Base-by-base conservation (phyloP, 2,888 invertebrate species). In the Coremacera marginata region DNA sequence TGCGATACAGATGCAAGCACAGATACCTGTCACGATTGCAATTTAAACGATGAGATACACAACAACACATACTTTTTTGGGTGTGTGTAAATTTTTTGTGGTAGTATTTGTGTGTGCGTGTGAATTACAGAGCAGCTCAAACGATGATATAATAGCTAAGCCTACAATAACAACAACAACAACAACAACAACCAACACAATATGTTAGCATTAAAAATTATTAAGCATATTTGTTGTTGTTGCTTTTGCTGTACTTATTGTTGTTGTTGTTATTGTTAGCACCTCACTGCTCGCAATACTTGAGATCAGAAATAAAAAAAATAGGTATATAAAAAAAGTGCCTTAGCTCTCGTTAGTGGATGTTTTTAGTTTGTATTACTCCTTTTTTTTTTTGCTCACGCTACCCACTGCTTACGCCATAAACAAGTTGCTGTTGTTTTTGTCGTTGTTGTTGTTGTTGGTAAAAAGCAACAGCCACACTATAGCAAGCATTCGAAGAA, bases 221-320 rank as follows among this genome's bases (percentile, higher is more conserved):
- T 65, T 34, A 57, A 22, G 73, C 55, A 68, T 60, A 34, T 55
- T 31, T 71, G 25, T 77, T 16, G 65, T 72, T 62, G 71, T 68
- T 77, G 73, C n/a, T n/a, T n/a, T n/a, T n/a, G n/a, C n/a, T n/a
- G n/a, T n/a, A n/a, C n/a, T n/a, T n/a, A n/a, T 78, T 78, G 73
- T 72, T 78, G 62, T 73, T 37, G 16, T 62, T 78, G 71, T 37
- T 67, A 76, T 77, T 19, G 67, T 22, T 55, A 2, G 55, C 55
- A 19, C n/a, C 19, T 19, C 55, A 8, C 55, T 19, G n/a, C n/a
- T 19, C 7, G 11, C 55, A 22, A 19, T 19, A 22, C 22, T 22
- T 55, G 7, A 19, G 25, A 11, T 60, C 7, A 60, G 25, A 60
- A 11, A 14, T 14, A 22, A 55, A 22, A 25, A n/a, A n/a, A n/a